Base-by-base conservation (phyloP, 2,888 invertebrate genomes). In the Lithophane leautieri region DNA sequence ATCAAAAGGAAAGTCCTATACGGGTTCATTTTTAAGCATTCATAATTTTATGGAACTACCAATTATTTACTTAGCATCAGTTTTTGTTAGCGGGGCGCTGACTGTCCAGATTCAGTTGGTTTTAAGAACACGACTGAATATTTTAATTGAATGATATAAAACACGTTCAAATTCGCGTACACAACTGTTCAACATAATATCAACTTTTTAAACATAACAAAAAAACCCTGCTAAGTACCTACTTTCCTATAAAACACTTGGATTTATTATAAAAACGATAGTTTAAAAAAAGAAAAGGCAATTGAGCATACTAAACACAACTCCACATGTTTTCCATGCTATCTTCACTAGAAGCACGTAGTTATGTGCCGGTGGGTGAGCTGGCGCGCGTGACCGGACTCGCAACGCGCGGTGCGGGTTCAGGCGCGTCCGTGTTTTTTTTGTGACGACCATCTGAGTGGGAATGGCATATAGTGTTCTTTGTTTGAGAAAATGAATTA, bases 351-450 rank as follows among this genome's bases (percentile, higher is more conserved):
- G 54, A 34, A 58, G 60, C 81, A 63, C 77, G 58, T 70, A 60
- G 70, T 1, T 52, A 62, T 65, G 72, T 56, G 77, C 70, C 61
- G 66, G 50, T 52, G 70, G 81, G 81, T 65, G 84, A 77, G 75
- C 63, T 65, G 34, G 56, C 65, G 82, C 70, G 70, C 82, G 82
- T 83, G 82, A 73, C 58, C 68, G 22, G 81, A 83, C 77, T 82
- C 1, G 2, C 22, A 71, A 84, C 58, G 40, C 3, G 50, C 44
- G 54, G 61, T 34, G 25, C 42, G 68, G 40, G 54, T 73, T 76
- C 76, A 14, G 1, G 34, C 73, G 84, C 63, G 70, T 65, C 81
- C 81, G 76, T 73, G 76, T 76, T 68, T 52, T 81, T 81, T 70
- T 82, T 80, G 76, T 73, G 70, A 44, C 65, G 47, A 66, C 40